Conservation (phyloP, 2,797 vertebrate genomes). For the Arnoldichthys spilopterus region DNA sequence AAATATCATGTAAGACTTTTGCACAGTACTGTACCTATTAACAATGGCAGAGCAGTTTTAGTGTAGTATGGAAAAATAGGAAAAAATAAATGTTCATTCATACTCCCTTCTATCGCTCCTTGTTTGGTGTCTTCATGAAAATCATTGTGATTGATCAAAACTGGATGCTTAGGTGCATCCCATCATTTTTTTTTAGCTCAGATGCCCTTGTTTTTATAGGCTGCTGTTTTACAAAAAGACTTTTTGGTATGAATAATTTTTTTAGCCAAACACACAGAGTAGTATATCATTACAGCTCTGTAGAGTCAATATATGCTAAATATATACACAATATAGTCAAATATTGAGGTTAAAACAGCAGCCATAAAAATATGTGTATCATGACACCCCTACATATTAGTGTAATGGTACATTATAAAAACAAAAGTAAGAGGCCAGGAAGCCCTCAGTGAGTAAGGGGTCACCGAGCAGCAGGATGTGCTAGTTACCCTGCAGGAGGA, state of each 20-base stretch:
- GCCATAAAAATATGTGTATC: background rate
- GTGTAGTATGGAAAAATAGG: background rate
- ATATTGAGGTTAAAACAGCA: background rate
- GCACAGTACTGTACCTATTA: too few species aligned
- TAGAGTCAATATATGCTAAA: background rate
- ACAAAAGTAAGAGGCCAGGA: slow-evolving; percentile 46
- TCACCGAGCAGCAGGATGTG: slow-evolving; percentile 65
- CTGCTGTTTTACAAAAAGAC: background rate
- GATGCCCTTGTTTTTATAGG: too few species aligned
- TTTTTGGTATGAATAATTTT: too few species aligned
- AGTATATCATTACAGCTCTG: background rate
- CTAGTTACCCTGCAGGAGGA: slow-evolving; percentile 62
- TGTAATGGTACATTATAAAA: slow-evolving; percentile 27
- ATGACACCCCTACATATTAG: slow-evolving; percentile 26
- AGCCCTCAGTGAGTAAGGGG: slow-evolving; percentile 61
- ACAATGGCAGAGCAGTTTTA: background rate
- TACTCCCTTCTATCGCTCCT: too few species aligned
- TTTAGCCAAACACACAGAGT: background rate
- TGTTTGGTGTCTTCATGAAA: background rate
- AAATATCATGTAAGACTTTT: too few species aligned
- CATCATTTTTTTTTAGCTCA: background rate
- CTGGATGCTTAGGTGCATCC: too few species aligned
- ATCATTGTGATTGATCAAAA: background rate
- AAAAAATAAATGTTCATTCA: too few species aligned
- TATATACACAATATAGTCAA: background rate